Evolutionary conservation across 2,113 vertebrate species (phyloP).

Genomic region (Dasyornis broadbenti): DNA sequence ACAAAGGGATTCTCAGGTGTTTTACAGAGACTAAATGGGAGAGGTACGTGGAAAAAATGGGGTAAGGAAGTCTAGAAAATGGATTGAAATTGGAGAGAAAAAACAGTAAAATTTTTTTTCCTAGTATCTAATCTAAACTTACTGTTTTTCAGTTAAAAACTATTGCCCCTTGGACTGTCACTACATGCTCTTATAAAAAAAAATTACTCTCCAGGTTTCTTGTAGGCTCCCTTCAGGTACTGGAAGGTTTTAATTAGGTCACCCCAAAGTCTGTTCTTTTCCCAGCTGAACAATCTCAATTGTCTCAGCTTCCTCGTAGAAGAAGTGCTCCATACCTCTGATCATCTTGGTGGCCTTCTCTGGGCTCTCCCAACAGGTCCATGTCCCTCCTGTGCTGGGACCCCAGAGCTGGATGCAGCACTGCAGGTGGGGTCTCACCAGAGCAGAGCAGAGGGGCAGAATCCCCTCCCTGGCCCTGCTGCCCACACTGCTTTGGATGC

Average conservation of each 20-base stretch:
- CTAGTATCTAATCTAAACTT: background rate
- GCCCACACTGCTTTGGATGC: background rate
- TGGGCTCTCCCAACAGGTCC: rapidly evolving
- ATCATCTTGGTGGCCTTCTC: background rate
- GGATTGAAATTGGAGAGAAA: background rate
- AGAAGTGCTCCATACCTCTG: background rate
- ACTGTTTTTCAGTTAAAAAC: background rate
- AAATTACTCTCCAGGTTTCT: background rate
- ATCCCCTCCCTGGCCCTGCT: background rate
- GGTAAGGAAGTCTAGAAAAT: background rate
- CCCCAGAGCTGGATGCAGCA: background rate
- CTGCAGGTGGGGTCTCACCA: background rate
- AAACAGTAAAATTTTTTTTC: background rate
- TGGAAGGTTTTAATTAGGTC: background rate
- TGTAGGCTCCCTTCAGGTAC: background rate
- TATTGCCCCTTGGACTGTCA: background rate
- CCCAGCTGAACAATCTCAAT: background rate
- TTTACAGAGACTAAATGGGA: background rate
- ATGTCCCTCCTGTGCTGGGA: background rate
- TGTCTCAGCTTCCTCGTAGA: background rate
- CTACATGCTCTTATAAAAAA: background rate
- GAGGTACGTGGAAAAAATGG: background rate
- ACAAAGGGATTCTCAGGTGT: background rate
- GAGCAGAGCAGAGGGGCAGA: background rate
- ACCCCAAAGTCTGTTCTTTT: background rate